Base-by-base conservation (phyloP, 2,888 invertebrate genomes). In the Perizoma affinitatum region DNA sequence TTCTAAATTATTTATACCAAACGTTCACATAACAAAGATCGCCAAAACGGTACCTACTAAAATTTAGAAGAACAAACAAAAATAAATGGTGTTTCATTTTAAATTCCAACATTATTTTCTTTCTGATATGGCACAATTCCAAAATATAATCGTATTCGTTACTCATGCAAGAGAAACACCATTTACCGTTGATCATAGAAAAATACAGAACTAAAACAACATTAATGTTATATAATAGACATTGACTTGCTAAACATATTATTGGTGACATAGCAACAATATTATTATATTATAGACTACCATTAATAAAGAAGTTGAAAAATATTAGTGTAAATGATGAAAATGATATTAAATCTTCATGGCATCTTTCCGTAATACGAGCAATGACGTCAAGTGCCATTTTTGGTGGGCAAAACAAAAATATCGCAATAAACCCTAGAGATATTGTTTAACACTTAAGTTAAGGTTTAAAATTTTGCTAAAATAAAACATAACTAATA, bases 401-500 rank as follows among this genome's bases (percentile, higher is more conserved):
- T 89, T 72, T 87, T 90, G 90, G 90, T 90, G 92, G 90, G 89
- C 87, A 80, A 88, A 90, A 88, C 22, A 82, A 84, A 90, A 88
- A 85, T 83, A 84, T 84, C 80, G 82, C 80, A 83, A 84, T 87
- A 89, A 89, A 89, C 82, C 87, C 88, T 90, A 82, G 78, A 88
- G 88, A 88, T 87, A 90, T 89, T 86, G 86, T 87, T 87, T 89
- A 92, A 92, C 91, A 91, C 91, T 91, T 91, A 91, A 85, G 85
- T 85, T 88, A 90, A 57, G 76, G 85, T 88, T 90, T 84, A 90
- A 92, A 92, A 90, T 91, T 92, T 92, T 88, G 88, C 91, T 91
- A 91, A 92, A 92, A 91, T 90, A 91, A 91, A 92, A 91, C 91
- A 88, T 90, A 92, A 91, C 90, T 91, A 92, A 92, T 91, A 90